These are phyloP conservation scores for Drosophila vallismaia DNA, from an alignment of 2,888 invertebrate genomes.

Conservation along the genomic window DNA sequence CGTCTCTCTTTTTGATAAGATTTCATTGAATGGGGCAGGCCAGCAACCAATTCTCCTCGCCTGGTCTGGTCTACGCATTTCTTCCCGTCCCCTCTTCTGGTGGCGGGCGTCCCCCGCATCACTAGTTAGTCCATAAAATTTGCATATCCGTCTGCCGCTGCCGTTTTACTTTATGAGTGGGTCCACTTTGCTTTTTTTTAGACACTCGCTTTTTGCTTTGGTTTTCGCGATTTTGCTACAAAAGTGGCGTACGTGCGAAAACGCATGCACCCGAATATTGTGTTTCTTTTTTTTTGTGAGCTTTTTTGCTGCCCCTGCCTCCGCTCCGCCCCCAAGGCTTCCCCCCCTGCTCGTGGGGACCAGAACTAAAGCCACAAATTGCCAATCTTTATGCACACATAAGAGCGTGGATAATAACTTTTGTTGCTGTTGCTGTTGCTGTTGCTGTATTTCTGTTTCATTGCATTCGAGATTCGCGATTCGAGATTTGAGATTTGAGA, in stretches of 20 bases:
- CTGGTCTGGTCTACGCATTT: slow-evolving; percentile 25
- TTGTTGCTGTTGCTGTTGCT: not conserved
- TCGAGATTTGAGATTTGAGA: not conserved
- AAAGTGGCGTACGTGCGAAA: slow-evolving; percentile 83
- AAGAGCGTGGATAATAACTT: slow-evolving; percentile 19
- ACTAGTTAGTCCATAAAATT: slow-evolving; percentile 12
- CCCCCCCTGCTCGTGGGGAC: slow-evolving; percentile 11
- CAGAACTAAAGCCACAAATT: slow-evolving; percentile 37
- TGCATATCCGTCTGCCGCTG: slow-evolving; percentile 31
- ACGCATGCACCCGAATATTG: slow-evolving; percentile 80
- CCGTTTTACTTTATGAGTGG: slow-evolving; percentile 11
- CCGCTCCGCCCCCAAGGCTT: slow-evolving; percentile 8
- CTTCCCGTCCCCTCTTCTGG: not conserved
- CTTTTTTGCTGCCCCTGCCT: too few relatives aligned
- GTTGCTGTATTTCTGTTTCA: slow-evolving; percentile 5
- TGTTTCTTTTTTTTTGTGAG: slow-evolving; percentile 5
- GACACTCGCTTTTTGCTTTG: slow-evolving; percentile 10
- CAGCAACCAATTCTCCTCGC: not conserved
- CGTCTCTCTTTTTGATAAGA: slow-evolving; percentile 49
- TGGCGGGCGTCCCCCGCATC: not conserved
- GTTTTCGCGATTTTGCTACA: slow-evolving; percentile 48
- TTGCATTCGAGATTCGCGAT: not conserved
- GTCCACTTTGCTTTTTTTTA: slow-evolving; percentile 13
- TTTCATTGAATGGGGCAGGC: slow-evolving; percentile 9
- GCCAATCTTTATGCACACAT: slow-evolving; percentile 20